phyloP scores from a whole-genome alignment of 1,140 invertebrate genomes.

The Drosophila quadrilineata region DNA sequence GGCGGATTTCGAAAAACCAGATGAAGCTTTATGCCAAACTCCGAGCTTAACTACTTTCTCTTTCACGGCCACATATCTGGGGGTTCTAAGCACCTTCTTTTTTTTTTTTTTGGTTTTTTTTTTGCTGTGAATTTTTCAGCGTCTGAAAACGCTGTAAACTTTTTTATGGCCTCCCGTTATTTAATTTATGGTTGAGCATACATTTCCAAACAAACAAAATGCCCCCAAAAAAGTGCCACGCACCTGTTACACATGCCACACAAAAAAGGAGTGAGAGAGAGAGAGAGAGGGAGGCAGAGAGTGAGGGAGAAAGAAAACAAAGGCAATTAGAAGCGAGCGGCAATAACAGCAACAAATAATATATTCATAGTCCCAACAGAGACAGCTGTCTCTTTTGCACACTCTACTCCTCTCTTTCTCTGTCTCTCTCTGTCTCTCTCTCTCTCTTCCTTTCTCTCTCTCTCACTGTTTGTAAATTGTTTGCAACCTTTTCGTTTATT shows the following conservation, averaged over 20 bases:
- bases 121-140: no score
- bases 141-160: constrained; percentile 55
- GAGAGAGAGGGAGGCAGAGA: constrained; percentile 4
- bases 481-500: constrained; percentile 50
- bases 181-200: constrained; percentile 74
- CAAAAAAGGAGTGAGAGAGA: constrained; percentile 14
- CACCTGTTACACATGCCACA: constrained; percentile 58
- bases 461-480: constrained; percentile 21
- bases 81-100: no score
- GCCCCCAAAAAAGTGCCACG: constrained; percentile 39
- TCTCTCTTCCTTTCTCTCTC: background rate
- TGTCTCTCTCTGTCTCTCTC: background rate
- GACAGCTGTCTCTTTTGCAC: background rate
- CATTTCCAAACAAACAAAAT: constrained; percentile 64
- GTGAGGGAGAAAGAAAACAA: constrained; percentile 24
- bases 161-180: constrained; percentile 74
- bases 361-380: constrained; percentile 47
- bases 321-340: constrained; percentile 57
- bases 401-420: background rate
- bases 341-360: constrained; percentile 45
- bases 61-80: no score
- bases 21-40: no score
- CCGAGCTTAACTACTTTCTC: no score
- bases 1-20: no score
- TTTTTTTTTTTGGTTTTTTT: no score